Evolutionary conservation across 1,140 invertebrate species (phyloP).

Genomic region (Panagrolaimus sp.): DNA sequence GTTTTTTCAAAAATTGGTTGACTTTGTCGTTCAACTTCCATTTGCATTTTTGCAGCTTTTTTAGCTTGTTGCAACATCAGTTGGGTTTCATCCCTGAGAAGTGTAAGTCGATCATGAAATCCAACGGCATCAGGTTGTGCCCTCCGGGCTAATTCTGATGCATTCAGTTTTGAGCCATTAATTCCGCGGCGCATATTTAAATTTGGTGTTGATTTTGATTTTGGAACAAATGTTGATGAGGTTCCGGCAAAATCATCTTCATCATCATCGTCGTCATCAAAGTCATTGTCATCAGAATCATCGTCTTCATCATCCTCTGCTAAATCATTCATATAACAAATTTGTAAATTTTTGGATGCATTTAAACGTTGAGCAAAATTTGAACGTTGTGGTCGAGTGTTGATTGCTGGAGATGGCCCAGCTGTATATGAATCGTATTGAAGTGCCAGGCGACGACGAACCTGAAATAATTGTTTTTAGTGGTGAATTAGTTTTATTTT

Average conservation of each 20-base stretch:
- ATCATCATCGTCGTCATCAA: constrained; percentile 9
- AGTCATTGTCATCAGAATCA: constrained; percentile 14
- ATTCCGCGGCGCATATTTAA: background rate
- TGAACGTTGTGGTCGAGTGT: constrained; percentile 16
- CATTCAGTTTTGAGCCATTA: background rate
- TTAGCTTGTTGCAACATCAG: constrained; percentile 29
- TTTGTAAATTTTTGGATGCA: constrained; percentile 26
- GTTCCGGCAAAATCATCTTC: background rate
- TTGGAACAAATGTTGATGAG: constrained; percentile 21
- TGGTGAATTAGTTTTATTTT: too few relatives aligned
- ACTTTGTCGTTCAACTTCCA: constrained; percentile 22
- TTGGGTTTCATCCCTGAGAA: constrained; percentile 9
- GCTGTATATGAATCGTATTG: constrained; percentile 18
- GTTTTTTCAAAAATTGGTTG: constrained; percentile 1
- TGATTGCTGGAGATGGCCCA: constrained; percentile 25
- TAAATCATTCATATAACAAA: constrained; percentile 26
- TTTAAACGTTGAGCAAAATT: constrained; percentile 25
- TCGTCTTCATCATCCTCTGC: background rate
- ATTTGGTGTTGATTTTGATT: constrained; percentile 29
- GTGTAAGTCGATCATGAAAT: background rate
- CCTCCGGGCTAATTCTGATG: background rate
- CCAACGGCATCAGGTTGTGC: constrained; percentile 5
- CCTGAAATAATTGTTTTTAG: too few relatives aligned
- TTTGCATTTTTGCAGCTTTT: constrained; percentile 27
- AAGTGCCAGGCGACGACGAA: constrained; percentile 27